phyloP scores from a whole-genome alignment of 1,140 invertebrate genomes.

The Hetaerina americana region DNA sequence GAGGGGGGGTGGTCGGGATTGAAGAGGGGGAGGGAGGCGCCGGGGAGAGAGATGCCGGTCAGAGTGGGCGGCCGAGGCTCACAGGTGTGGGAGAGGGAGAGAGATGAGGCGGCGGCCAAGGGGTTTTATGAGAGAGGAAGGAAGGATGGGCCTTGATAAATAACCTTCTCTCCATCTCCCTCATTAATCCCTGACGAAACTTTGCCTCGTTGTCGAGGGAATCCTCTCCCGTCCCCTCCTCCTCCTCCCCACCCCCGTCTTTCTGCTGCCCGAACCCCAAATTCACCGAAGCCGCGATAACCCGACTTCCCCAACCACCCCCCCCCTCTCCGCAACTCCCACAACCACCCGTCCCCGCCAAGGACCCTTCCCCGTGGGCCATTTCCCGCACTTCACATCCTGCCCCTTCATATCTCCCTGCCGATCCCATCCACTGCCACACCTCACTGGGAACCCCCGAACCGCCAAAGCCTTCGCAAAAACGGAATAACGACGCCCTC shows the following conservation, averaged over 20 bases:
- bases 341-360: no score
- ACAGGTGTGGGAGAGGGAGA: no score
- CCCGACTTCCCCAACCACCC: neutral
- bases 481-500: no score
- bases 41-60: neutral
- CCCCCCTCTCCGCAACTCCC: neutral
- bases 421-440: no score
- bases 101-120: neutral
- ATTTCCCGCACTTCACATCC: no score
- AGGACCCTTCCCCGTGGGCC: no score
- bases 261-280: no score
- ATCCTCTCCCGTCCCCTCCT: neutral
- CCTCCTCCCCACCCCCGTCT: neutral
- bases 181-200: neutral
- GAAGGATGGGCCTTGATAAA: neutral
- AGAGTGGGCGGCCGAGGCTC: neutral
- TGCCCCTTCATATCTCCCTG: no score
- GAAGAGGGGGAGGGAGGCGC: neutral
- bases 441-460: no score
- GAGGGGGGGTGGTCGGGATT: neutral
- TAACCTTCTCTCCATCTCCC: neutral
- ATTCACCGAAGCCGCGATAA: neutral
- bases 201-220: neutral
- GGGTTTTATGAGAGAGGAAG: neutral
- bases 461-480: no score